Evolutionary conservation across 53 echinoderm and acorn worm species (phyloP).

Genomic region (Mesocentrotus franciscanus): DNA sequence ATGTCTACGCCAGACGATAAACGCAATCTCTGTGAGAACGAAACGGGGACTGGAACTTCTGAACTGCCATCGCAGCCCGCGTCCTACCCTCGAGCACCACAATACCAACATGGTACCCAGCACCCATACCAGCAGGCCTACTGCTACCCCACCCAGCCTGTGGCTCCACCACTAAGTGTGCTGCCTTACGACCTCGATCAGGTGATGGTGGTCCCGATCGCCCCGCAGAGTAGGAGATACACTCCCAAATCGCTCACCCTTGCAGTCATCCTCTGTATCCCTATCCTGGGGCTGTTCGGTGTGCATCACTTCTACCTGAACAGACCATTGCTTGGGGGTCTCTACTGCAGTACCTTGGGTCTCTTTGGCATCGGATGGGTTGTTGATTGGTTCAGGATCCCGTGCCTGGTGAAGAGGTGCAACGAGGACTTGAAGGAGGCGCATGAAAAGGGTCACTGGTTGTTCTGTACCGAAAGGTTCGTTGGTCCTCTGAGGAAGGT

Average conservation of each 20-base stretch:
- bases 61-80: background rate
- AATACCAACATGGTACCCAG: background rate
- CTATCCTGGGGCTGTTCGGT: conserved; percentile 65
- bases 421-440: conserved; percentile 63
- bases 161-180: background rate
- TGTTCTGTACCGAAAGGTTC: background rate
- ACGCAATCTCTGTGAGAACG: background rate
- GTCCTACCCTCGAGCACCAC: conserved; percentile 47
- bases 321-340: background rate
- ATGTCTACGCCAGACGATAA: conserved; percentile 34
- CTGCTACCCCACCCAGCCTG: background rate
- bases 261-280: conserved; percentile 27
- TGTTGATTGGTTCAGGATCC: conserved; percentile 72
- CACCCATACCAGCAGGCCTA: background rate
- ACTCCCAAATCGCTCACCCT: background rate
- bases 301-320: conserved; percentile 77
- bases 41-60: conserved; percentile 31
- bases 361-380: conserved; percentile 75
- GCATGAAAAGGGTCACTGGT: conserved; percentile 46
- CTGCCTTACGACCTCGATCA: conserved; percentile 44
- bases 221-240: too few relatives aligned
- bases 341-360: conserved; percentile 68
- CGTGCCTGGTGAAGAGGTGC: conserved; percentile 60
- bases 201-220: conserved; percentile 47
- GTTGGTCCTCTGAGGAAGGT: conserved; percentile 10